Evolutionary conservation across 2,797 vertebrate genomes (phyloP).

Genomic region (Phrynocephalus forsythii): DNA sequence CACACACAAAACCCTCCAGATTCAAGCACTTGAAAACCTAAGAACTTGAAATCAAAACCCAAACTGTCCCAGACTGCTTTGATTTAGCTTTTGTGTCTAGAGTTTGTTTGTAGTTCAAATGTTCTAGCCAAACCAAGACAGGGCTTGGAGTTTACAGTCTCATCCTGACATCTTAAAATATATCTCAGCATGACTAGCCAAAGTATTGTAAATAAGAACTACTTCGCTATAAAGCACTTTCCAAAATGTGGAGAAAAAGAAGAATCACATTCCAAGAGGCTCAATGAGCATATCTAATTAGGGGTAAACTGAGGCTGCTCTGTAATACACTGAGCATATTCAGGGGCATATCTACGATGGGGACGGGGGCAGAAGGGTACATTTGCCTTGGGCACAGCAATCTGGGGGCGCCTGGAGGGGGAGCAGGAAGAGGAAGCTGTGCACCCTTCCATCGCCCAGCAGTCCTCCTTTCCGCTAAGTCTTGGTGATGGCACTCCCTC

Average conservation of each 20-base stretch:
- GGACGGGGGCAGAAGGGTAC: too few species aligned
- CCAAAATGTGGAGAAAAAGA: neutral
- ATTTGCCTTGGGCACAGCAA: too few species aligned
- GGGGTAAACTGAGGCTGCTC: too few species aligned
- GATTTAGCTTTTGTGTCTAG: slow-evolving; percentile 26
- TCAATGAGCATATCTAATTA: too few species aligned
- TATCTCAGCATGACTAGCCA: neutral
- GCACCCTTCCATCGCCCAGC: too few species aligned
- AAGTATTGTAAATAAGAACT: neutral
- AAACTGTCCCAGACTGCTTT: slow-evolving; percentile 1
- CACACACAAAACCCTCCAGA: slow-evolving; percentile 13
- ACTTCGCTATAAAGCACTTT: neutral
- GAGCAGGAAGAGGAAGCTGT: too few species aligned
- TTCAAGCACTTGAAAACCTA: slow-evolving; percentile 24
- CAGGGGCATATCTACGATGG: too few species aligned
- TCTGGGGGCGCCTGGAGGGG: too few species aligned
- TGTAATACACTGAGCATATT: too few species aligned
- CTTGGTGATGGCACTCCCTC: too few species aligned
- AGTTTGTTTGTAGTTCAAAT: slow-evolving; percentile 20
- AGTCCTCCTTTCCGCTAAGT: too few species aligned
- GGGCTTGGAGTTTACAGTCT: neutral
- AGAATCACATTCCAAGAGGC: too few species aligned
- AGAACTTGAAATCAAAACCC: slow-evolving; percentile 12
- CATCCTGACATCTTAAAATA: slow-evolving; percentile 9
- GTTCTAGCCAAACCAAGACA: slow-evolving; percentile 25